Evolutionary conservation across 1,140 invertebrate genomes (phyloP), one percentile per base, ranked within the genome.

Genomic region (Heterodera carotae): DNA sequence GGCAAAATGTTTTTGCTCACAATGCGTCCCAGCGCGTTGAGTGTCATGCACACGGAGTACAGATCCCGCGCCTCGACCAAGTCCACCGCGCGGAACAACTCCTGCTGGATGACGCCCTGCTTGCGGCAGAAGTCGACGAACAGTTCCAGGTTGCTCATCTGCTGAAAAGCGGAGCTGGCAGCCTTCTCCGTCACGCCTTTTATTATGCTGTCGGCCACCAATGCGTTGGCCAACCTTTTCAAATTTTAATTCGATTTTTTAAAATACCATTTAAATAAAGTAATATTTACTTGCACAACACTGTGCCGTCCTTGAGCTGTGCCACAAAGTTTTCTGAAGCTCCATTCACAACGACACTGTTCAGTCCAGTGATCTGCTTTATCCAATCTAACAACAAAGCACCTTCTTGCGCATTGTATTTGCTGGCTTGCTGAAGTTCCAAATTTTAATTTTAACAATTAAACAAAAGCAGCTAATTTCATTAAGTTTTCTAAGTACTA

Each of bases 161-260:
- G 59, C 59, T 82, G 89, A 86, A 36, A 89, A 89, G 89, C 97
- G 95, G 48, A 93, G 93, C 89, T 97, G 94, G 89, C 95, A n/a
- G n/a, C n/a, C 93, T 33, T 93, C 91, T 31, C 93, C 94, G 2
- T 98, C 95, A 36, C 96, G 95, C 75, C 96, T 91, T 22, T 91
- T 90, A 93, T 18, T 90, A 93, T 18, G 92, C 92, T 83, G 85
- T 91, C 92, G 92, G 83, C 92, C 92, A 72, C 97, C 89, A 89
- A 98, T 98, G 6, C 92, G 92, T 84, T 97, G 95, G 80, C 98
- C 97, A 88, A 98, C 97, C 89, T 98, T 95, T 7, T 91, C 93
- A 82, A 85, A 88, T 0, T 86, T 82, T 66, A 91, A 91, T 88
- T 94, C 94, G 76, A 95, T 91, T 89, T 94, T 48, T 29, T 33